A percentile compares a stretch with the other conserved stretches of the same genome.
These are phyloP conservation scores for Siniperca obscura DNA, from an alignment of 2,797 vertebrate species.

Conservation along the genomic window DNA sequence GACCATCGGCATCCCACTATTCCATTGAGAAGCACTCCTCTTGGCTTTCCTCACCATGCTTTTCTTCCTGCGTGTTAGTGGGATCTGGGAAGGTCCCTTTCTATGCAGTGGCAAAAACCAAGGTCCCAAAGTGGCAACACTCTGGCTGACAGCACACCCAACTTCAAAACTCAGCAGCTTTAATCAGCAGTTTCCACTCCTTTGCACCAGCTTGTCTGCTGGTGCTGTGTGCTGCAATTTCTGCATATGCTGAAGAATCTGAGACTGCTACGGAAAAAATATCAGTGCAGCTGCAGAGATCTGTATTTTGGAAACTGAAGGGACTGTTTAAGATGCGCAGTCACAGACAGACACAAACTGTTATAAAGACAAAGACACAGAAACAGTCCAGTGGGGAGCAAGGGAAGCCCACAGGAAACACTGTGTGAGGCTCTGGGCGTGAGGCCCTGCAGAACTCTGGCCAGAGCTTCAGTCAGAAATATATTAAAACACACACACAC, in stretches of 20 bases:
- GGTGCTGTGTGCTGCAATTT: constrained; percentile 50
- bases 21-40: constrained; percentile 60
- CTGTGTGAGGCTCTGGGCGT: constrained; percentile 64
- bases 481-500: constrained; percentile 25
- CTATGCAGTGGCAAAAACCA: constrained; percentile 31
- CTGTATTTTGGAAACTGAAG: constrained; percentile 56
- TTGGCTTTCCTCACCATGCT: constrained; percentile 72
- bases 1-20: constrained; percentile 76
- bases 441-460: constrained; percentile 63
- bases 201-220: constrained; percentile 45
- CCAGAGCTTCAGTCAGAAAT: constrained; percentile 32
- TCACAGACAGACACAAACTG: constrained; percentile 58
- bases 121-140: constrained; percentile 38
- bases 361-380: constrained; percentile 54
- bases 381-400: constrained; percentile 52
- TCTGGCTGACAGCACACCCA: constrained; percentile 17
- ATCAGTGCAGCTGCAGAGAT: constrained; percentile 61
- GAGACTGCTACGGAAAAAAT: constrained; percentile 44
- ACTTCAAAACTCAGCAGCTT: constrained; percentile 60
- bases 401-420: constrained; percentile 74
- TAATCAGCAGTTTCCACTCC: constrained; percentile 57
- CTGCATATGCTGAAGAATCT: constrained; percentile 58
- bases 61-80: constrained; percentile 11
- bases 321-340: constrained; percentile 60
- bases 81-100: constrained; percentile 33